Percentiles rank a stretch among this genome's conserved stretches.
Evolutionary conservation across 2,113 vertebrate species (phyloP).

Genomic region (Elephas maximus): DNA sequence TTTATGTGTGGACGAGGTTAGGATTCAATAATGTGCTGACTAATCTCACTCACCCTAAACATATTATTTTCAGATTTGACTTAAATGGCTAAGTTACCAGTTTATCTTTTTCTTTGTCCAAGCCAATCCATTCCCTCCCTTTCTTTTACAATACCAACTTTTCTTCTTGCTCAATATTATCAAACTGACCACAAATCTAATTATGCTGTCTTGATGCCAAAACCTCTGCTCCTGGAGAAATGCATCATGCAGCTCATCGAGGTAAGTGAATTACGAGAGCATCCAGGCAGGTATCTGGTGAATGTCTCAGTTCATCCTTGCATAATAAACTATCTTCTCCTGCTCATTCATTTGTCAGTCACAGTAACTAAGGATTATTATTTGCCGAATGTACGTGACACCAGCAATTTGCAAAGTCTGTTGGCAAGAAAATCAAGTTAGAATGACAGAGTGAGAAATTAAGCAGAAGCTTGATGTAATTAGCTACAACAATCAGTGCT

Average conservation of each 20-base stretch:
- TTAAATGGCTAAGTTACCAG: slow-evolving; percentile 79
- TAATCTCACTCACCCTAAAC: slow-evolving; percentile 76
- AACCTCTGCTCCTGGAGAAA: slow-evolving; percentile 89
- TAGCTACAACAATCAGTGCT: slow-evolving; percentile 95
- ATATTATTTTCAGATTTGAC: slow-evolving; percentile 83
- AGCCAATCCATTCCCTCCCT: slow-evolving; percentile 73
- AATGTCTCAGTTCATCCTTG: slow-evolving; percentile 91
- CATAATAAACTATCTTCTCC: slow-evolving; percentile 89
- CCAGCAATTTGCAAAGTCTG: slow-evolving; percentile 93
- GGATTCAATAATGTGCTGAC: slow-evolving; percentile 75
- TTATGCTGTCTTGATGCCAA: slow-evolving; percentile 89
- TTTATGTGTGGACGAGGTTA: slow-evolving; percentile 67
- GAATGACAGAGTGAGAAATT: slow-evolving; percentile 94
- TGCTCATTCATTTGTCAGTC: slow-evolving; percentile 91
- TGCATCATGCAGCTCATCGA: slow-evolving; percentile 88
- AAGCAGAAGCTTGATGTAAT: slow-evolving; percentile 96
- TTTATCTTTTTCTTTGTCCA: slow-evolving; percentile 81
- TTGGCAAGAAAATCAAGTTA: slow-evolving; percentile 94
- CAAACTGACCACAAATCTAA: slow-evolving; percentile 89
- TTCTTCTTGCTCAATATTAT: slow-evolving; percentile 86
- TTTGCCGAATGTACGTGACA: slow-evolving; percentile 92
- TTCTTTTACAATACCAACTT: slow-evolving; percentile 76
- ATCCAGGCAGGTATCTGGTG: slow-evolving; percentile 94
- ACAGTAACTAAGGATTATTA: slow-evolving; percentile 91
- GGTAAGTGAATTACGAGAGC: slow-evolving; percentile 93